Conservation (phyloP, 2,888 invertebrate genomes). For the Eupithecia subfuscata region DNA sequence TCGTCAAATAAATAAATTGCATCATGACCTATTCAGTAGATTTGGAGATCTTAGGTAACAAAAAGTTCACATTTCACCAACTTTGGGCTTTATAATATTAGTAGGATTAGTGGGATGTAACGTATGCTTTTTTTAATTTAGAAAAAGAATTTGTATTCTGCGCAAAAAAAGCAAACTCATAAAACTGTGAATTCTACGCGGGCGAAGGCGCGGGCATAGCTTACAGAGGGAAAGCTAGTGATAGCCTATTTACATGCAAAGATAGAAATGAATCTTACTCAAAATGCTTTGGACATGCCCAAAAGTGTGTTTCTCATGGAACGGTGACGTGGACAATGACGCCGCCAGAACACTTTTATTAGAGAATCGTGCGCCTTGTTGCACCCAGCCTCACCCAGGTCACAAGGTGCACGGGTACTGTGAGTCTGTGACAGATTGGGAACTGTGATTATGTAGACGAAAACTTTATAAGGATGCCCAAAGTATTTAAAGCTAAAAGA, state of each 20-base stretch:
- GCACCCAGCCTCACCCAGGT: constrained; percentile 53
- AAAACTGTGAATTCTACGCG: background rate
- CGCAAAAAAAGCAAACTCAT: too few relatives aligned
- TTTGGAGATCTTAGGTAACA: too few relatives aligned
- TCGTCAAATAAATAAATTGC: too few relatives aligned
- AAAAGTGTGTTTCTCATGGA: constrained; percentile 36
- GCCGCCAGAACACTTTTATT: constrained; percentile 67
- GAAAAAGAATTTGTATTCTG: too few relatives aligned
- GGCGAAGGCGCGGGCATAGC: background rate
- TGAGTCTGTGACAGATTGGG: constrained; percentile 26
- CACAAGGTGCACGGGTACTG: constrained; percentile 5
- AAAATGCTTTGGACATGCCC: constrained; percentile 10
- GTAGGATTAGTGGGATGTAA: too few relatives aligned
- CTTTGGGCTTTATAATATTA: too few relatives aligned
- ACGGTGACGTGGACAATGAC: constrained; percentile 36
- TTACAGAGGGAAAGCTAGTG: background rate
- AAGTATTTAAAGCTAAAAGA: background rate
- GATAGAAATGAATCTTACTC: background rate
- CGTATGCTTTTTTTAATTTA: too few relatives aligned
- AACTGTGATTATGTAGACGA: constrained; percentile 6
- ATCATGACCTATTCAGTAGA: too few relatives aligned
- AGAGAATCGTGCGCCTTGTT: constrained; percentile 69
- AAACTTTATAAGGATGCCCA: background rate
- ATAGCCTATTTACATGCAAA: background rate
- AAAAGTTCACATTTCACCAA: too few relatives aligned